These are phyloP conservation scores for Euphysa ruthae DNA, from an alignment of 30 jellyfish, hydroid and myxozoan species.

Conservation along the genomic window DNA sequence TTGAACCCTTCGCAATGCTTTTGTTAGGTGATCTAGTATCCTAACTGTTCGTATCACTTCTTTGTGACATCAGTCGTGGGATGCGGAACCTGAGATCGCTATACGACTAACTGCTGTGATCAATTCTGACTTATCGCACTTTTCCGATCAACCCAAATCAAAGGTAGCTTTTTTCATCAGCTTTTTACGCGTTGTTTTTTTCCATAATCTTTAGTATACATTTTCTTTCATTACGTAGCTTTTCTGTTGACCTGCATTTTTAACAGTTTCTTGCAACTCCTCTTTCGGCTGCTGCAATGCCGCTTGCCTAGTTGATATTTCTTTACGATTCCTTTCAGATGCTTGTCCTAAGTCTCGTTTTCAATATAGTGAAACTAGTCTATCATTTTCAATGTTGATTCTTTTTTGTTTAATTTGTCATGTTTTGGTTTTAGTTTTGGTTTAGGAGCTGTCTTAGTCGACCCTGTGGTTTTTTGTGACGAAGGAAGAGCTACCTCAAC, in stretches of 20 bases:
- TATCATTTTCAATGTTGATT: background rate
- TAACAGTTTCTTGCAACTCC: background rate
- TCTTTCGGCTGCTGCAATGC: background rate
- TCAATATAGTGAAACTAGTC: background rate
- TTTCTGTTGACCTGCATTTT: constrained; percentile 2
- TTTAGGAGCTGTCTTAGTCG: background rate
- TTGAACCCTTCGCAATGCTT: constrained; percentile 49
- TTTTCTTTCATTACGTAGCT: background rate
- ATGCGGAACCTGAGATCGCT: constrained; percentile 52
- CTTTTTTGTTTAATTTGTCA: background rate
- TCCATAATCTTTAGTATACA: background rate
- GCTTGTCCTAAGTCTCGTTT: too few relatives aligned
- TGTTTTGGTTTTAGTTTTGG: too few relatives aligned
- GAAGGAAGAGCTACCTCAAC: too few relatives aligned
- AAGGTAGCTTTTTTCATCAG: constrained; percentile 5
- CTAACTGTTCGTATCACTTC: constrained; percentile 47
- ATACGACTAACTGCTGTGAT: constrained; percentile 36
- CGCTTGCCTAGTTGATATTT: constrained; percentile 2
- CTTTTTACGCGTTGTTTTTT: background rate
- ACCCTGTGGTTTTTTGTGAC: background rate
- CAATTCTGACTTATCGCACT: constrained; percentile 41
- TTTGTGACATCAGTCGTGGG: constrained; percentile 41
- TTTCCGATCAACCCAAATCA: constrained; percentile 16
- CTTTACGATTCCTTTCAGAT: background rate
- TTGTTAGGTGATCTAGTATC: constrained; percentile 37